A percentile compares a stretch with the other conserved stretches of the same genome.
Conservation (phyloP, 2,888 invertebrate genomes). For the Apotomis capreana region DNA sequence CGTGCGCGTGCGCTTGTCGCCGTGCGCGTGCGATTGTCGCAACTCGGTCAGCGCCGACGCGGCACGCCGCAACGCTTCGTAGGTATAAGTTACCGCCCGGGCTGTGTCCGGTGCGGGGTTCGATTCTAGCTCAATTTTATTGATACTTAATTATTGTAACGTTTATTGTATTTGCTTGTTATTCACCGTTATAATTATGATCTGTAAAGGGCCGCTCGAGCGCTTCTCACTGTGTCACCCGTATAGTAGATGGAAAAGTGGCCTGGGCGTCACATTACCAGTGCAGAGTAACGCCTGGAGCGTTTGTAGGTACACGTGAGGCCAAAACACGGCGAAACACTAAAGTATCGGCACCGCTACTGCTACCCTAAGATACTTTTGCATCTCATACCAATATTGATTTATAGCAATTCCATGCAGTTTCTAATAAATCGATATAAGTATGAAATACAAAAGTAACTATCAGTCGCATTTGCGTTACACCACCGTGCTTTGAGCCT, state of each 20-base stretch:
- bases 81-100: slow-evolving; percentile 42
- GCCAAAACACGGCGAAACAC: too few relatives aligned
- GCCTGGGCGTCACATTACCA: not conserved
- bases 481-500: not conserved
- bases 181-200: slow-evolving; percentile 54
- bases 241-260: not conserved
- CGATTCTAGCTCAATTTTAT: slow-evolving; percentile 80
- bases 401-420: too few relatives aligned
- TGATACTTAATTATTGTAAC: slow-evolving; percentile 68
- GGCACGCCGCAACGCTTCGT: slow-evolving; percentile 20
- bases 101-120: slow-evolving; percentile 55
- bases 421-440: too few relatives aligned
- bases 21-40: not conserved
- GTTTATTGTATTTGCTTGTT: slow-evolving; percentile 71
- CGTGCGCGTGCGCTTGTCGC: slow-evolving; percentile 24
- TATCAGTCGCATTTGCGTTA: too few relatives aligned
- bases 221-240: not conserved
- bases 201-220: slow-evolving; percentile 16
- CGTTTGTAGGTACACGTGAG: not conserved
- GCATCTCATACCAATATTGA: too few relatives aligned
- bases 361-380: too few relatives aligned
- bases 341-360: too few relatives aligned
- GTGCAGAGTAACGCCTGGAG: not conserved
- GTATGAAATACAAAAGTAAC: too few relatives aligned
- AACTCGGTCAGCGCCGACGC: not conserved